Percentiles rank a stretch among this genome's conserved stretches.
phyloP scores from a whole-genome alignment of 2,113 vertebrate species.

The Campylomormyrus numenius region DNA sequence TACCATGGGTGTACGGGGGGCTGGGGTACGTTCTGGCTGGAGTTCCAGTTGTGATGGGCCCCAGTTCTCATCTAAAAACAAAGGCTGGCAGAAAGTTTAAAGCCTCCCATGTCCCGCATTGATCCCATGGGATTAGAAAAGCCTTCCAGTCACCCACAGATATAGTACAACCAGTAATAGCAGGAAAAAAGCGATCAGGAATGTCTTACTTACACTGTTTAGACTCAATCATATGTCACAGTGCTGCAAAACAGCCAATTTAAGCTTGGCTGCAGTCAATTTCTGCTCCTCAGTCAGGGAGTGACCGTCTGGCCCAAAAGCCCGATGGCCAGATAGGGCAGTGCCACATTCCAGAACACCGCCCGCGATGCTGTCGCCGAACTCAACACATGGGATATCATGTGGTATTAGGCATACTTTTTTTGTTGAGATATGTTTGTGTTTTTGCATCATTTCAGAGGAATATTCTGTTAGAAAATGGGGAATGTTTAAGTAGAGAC shows the following conservation, averaged over 20 bases:
- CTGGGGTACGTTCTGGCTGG: neutral
- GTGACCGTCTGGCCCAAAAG: neutral
- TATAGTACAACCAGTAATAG: neutral
- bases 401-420: neutral
- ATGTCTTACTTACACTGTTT: neutral
- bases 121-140: neutral
- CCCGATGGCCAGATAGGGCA: neutral
- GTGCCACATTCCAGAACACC: conserved; percentile 5
- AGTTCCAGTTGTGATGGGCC: neutral
- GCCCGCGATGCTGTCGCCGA: neutral
- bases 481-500: neutral
- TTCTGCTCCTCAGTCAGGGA: neutral
- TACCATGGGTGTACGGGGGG: neutral
- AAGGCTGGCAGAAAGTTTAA: neutral
- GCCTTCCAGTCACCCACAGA: too few species aligned
- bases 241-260: neutral
- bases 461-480: neutral
- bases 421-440: neutral
- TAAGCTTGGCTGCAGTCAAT: neutral
- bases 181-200: neutral
- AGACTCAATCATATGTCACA: neutral
- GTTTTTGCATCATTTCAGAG: neutral
- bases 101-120: neutral
- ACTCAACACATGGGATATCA: neutral
- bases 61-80: neutral